Evolutionary conservation across 2,888 invertebrate species (phyloP).

Genomic region (Aphidoletes aphidimyza): DNA sequence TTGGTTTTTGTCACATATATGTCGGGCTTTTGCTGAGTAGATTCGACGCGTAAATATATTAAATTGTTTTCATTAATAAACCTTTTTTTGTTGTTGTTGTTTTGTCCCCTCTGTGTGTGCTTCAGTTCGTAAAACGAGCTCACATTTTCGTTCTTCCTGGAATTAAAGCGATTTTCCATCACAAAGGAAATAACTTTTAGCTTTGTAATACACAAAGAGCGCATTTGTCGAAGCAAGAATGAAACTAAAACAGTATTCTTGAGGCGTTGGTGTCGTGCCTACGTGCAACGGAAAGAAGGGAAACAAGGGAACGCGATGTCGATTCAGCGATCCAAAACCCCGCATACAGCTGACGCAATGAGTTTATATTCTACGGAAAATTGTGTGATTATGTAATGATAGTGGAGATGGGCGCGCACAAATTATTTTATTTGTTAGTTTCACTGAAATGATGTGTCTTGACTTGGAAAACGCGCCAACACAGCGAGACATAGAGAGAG

Average conservation of each 20-base stretch:
- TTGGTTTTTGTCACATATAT: no score
- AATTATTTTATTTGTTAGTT: constrained; percentile 43
- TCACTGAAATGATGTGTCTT: background rate
- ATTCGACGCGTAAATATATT: constrained; percentile 15
- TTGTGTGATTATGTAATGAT: constrained; percentile 28
- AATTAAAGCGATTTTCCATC: constrained; percentile 28
- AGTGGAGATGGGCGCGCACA: constrained; percentile 36
- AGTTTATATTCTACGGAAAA: constrained; percentile 41
- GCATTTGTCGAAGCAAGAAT: background rate
- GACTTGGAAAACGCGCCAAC: background rate
- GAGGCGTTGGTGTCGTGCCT: no score
- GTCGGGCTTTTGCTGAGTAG: background rate
- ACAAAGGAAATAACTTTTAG: constrained; percentile 44
- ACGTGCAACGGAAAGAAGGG: background rate
- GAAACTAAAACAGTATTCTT: background rate
- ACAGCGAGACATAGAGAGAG: no score
- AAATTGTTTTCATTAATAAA: constrained; percentile 34
- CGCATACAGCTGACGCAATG: constrained; percentile 16
- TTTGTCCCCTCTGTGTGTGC: background rate
- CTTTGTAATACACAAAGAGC: constrained; percentile 23
- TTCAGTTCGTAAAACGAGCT: background rate
- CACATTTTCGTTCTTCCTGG: constrained; percentile 36
- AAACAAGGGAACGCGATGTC: background rate
- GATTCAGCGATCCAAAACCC: background rate
- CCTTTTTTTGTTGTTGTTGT: background rate